Evolutionary conservation across 2,113 vertebrate genomes (phyloP), one percentile per base, ranked within the genome.

Genomic region (Chitala chitala): DNA sequence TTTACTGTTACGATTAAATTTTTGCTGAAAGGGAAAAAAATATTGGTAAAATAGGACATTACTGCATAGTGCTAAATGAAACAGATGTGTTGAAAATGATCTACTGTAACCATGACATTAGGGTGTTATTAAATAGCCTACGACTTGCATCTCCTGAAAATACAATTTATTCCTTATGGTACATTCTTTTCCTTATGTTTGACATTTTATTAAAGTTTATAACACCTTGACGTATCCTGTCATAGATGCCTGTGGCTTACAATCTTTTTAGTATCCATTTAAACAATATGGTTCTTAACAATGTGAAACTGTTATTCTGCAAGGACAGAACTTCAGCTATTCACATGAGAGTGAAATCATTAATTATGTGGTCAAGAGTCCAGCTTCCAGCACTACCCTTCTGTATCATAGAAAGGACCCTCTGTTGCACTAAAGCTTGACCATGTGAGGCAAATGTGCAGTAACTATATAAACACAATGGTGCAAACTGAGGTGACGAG

Each of bases 1-100:
- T 51, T 53, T 46, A 58, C 44, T 24, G 29, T n/a, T 26, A 46
- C 29, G 59, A 64, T 73, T 40, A 46, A 73, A 33, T 73, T 63
- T 33, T 63, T 22, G 71, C 58, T 17, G 42, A 56, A 40, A 42
- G 53, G 20, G 4, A 12, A 40, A 40, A 58, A 26, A 24, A 22
- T 36, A 31, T 5, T 4, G 54, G 24, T 50, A 51, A 51, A 48
- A 73, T 15, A 40, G 17, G 56, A 63, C 15, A 22, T 63, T 73
- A 17, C 64, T 73, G n/a, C 72, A 29, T 3, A 26, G 10, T 5
- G 44, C 4, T n/a, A n/a, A n/a, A n/a, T 15, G n/a, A 5, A 8
- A 24, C 17, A 26, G 10, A 26, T 26, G 6, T 5, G 26, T 3
- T 7, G 40, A 56, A n/a, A 10, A 12, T 20, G 53, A 26, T 26